A percentile compares a stretch with the other conserved stretches of the same genome.
phyloP scores from a whole-genome alignment of 2,113 vertebrate genomes.

The Sus scrofa region T2T-Sscrofa CM000822.6:10424001-10424500 shows the following conservation, averaged over 20 bases:
- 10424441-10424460: background rate
- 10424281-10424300: background rate
- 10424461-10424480: background rate
- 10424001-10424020: background rate
- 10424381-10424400: too few relatives aligned
- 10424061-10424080: background rate
- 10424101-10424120: background rate
- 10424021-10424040: background rate
- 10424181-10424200: background rate
- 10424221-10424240: background rate
- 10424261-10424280: background rate
- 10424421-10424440: background rate
- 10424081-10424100: background rate
- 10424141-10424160: background rate
- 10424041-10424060: background rate
- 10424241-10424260: background rate
- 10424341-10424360: background rate
- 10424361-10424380: too few relatives aligned
- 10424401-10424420: too few relatives aligned
- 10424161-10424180: background rate
- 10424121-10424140: background rate
- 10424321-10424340: background rate
- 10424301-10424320: background rate
- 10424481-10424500: background rate
- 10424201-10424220: background rate